Evolutionary conservation across 2,113 vertebrate genomes (phyloP), one percentile per base, ranked within the genome.

Genomic region (Vombatus ursinus): DNA sequence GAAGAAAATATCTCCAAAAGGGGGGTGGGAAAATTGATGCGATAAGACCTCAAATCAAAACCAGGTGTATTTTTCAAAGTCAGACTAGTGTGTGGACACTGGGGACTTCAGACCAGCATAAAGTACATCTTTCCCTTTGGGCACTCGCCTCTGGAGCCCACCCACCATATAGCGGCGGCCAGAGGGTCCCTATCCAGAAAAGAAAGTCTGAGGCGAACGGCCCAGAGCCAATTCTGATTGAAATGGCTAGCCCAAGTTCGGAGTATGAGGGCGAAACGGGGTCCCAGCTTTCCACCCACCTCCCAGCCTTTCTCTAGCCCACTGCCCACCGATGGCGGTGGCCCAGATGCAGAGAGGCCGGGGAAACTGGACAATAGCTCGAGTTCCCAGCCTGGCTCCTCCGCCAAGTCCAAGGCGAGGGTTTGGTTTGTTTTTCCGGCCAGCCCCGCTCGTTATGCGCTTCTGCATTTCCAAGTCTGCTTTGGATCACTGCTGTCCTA

Each of bases 361-460:
- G n/a, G 91, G 90, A 52, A 3, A 11, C 48, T 57, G 53, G 68
- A 23, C 77, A 93, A 91, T 23, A 37, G 37, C 91, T 50, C 89
- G 26, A 10, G 0, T 44, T 8, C 90, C 52, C 61, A 25, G 22
- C 14, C 68, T 23, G 68, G 16, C 44, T 84, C 49, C 31, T 52
- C 84, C 48, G 44, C n/a, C 93, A 84, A 68, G 90, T 52, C 95
- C 96, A 94, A 93, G 96, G 95, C 94, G 96, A 92, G 91, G 68
- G 44, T 44, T 97, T 8, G 94, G 96, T 95, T 68, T 95, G 90
- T 94, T 96, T 96, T 94, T 94, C 93, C 84, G 52, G 96, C 92
- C 94, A 94, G 93, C 96, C 95, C 77, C 84, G 94, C 92, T 96
- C 22, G 48, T 96, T 96, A 96, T 95, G 90, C 23, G 9, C 94